Evolutionary conservation across 1,140 invertebrate species (phyloP).

Genomic region (Kradibia gibbosae): DNA sequence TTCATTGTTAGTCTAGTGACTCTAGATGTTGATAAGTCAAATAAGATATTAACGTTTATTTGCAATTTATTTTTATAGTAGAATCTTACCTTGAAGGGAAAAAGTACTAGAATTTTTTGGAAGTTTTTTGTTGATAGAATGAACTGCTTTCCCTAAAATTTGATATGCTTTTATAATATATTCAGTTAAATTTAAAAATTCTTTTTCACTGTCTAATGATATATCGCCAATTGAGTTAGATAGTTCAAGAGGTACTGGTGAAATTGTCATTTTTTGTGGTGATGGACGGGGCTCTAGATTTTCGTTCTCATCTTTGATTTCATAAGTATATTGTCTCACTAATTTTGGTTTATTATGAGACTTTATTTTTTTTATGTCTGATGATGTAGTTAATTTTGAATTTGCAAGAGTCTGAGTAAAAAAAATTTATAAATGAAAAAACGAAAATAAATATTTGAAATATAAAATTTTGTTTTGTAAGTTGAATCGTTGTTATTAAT

Average conservation of each 20-base stretch:
- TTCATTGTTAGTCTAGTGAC: no score
- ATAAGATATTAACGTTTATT: background rate
- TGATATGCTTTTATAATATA: constrained; percentile 53
- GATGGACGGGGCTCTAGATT: constrained; percentile 53
- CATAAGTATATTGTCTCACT: constrained; percentile 27
- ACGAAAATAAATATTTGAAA: background rate
- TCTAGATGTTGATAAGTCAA: background rate
- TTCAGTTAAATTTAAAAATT: constrained; percentile 48
- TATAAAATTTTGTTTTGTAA: background rate
- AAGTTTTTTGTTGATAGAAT: constrained; percentile 48
- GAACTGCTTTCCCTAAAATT: constrained; percentile 56
- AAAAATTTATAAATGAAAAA: no score
- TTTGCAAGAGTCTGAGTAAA: constrained; percentile 9
- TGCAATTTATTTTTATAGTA: background rate
- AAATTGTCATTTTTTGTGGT: constrained; percentile 52
- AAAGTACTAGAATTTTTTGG: constrained; percentile 28
- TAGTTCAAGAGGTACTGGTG: constrained; percentile 50
- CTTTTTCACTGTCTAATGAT: constrained; percentile 54
- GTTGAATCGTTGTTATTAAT: no score
- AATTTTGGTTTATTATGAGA: background rate
- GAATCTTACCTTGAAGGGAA: constrained; percentile 34
- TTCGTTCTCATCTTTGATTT: constrained; percentile 43
- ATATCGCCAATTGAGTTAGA: constrained; percentile 55
- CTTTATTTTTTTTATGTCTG: background rate
- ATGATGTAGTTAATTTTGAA: background rate